Conservation (phyloP, 2,888 invertebrate species). For the Coelinius sp. region DNA sequence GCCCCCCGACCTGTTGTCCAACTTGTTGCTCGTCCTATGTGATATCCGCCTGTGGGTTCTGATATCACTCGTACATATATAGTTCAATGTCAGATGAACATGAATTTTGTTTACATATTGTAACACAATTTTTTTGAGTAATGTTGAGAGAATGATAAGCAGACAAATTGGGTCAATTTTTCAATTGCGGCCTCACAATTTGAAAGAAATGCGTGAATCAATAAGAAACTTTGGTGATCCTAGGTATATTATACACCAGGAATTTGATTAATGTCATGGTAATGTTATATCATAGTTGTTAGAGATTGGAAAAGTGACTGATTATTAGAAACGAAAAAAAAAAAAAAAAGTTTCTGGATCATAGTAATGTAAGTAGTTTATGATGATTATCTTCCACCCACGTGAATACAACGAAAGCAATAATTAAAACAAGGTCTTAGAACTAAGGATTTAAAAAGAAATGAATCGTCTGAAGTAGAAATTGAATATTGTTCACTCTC, state of each 20-base stretch:
- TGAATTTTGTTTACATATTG: neutral
- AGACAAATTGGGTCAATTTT: conserved; percentile 1
- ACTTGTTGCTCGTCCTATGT: conserved; percentile 69
- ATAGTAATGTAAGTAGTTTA: conserved; percentile 31
- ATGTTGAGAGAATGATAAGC: conserved; percentile 29
- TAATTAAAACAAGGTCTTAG: conserved; percentile 64
- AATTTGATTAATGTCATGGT: conserved; percentile 18
- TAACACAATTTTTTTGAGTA: neutral
- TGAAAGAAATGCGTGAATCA: conserved; percentile 30
- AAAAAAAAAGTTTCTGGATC: neutral
- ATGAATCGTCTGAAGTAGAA: too few relatives aligned
- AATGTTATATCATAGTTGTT: conserved; percentile 13
- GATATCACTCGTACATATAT: neutral
- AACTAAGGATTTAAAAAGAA: neutral
- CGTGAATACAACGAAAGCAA: conserved; percentile 70
- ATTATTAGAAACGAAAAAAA: conserved; percentile 21
- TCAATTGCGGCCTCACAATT: conserved; percentile 15
- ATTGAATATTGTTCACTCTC: conserved; percentile 12
- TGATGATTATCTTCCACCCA: conserved; percentile 60
- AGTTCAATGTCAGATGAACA: conserved; percentile 14
- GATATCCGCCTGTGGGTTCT: conserved; percentile 38
- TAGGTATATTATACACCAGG: conserved; percentile 31
- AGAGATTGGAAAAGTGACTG: conserved; percentile 29
- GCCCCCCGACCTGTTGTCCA: conserved; percentile 69
- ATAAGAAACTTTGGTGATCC: conserved; percentile 33